Evolutionary conservation across 2,797 vertebrate genomes (phyloP), one percentile per base, ranked within the genome.

Genomic region (Poliocrania exsul): DNA sequence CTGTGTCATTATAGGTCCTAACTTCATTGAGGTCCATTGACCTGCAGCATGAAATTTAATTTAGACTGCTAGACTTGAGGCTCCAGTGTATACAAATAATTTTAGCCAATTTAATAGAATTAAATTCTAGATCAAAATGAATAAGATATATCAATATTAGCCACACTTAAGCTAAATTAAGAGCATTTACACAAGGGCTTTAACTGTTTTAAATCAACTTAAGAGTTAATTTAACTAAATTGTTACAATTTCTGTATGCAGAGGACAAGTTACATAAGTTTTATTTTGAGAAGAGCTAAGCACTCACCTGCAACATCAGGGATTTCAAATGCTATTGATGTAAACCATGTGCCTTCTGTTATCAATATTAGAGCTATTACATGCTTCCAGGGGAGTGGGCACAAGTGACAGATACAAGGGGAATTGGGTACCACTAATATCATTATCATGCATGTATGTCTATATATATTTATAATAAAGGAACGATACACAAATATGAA

Each of bases 181-280:
- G 24, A 90, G 13, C 29, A 62, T 62, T 58, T 73, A 49, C 87
- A 86, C 79, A 74, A 70, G 79, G 57, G 47, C 83, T 95, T 95
- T 92, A 37, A 78, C 23, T 53, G 58, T 44, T 86, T 95, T 82
- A 91, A 92, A 92, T 89, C 91, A 94, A 69, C 95, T 95, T 96
- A 78, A 80, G 44, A 81, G 87, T 51, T 86, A 75, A 95, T 91
- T 93, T 91, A 85, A 50, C 50, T 90, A 56, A 91, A 90, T 79
- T 83, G n/a, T 46, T 81, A 31, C 44, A 62, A 81, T 94, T 93
- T 82, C 46, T 65, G 28, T 72, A 65, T 54, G 4, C 50, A 40
- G 40, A 61, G 37, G 46, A 71, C 16, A 80, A 42, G 25, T 69
- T 90, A 82, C 0, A 0, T 77, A 53, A 66, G 18, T 51, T 85